Conservation (phyloP, 2,113 vertebrate species). For the Anolis carolinensis region DNA sequence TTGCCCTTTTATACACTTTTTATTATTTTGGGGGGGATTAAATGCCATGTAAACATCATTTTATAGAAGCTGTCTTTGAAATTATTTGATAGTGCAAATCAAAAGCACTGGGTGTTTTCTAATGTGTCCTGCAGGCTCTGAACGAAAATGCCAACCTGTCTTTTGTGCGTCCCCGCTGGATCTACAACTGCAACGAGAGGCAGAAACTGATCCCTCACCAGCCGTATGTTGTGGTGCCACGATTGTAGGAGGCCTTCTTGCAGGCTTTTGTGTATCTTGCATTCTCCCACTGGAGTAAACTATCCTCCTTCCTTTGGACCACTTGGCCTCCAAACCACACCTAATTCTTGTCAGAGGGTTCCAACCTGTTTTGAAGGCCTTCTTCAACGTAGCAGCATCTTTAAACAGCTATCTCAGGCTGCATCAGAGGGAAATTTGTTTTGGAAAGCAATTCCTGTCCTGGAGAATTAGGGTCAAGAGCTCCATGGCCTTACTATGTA, state of each 20-base stretch:
- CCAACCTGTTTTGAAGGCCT: neutral
- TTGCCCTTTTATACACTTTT: too few relatives aligned
- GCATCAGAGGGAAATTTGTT: neutral
- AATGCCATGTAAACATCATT: too few relatives aligned
- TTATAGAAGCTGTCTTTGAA: too few relatives aligned
- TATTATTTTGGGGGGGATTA: too few relatives aligned
- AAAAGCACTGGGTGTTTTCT: neutral
- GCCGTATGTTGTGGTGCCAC: slow-evolving; percentile 84
- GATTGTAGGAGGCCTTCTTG: slow-evolving; percentile 39
- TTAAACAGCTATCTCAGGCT: neutral
- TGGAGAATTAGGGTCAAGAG: neutral
- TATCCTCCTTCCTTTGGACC: neutral
- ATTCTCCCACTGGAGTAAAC: too few relatives aligned
- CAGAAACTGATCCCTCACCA: slow-evolving; percentile 88
- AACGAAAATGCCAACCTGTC: slow-evolving; percentile 86
- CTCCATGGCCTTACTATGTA: neutral
- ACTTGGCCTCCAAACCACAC: neutral
- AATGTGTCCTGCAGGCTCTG: slow-evolving; percentile 76
- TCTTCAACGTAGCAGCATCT: too few relatives aligned
- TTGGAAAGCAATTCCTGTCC: neutral
- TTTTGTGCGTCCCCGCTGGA: slow-evolving; percentile 89
- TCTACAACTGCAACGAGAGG: slow-evolving; percentile 85
- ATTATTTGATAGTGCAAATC: too few relatives aligned
- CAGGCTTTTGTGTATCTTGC: neutral
- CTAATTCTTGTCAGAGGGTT: neutral